Percentiles rank a stretch among this genome's conserved stretches.
Evolutionary conservation across 1,140 invertebrate species (phyloP).

Genomic region (Trichomalopsis sarcophagae): DNA sequence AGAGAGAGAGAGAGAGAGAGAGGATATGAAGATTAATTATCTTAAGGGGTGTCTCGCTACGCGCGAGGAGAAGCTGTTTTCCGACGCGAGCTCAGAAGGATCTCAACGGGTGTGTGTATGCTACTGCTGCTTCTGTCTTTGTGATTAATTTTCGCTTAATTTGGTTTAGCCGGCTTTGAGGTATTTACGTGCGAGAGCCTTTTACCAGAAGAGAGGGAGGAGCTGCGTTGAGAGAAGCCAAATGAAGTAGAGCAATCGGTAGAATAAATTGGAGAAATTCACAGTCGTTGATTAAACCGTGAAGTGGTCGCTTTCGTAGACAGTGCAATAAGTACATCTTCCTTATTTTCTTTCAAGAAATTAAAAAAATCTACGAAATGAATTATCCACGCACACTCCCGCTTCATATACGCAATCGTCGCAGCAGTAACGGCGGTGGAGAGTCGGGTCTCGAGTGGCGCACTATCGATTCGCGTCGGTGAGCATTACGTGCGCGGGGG

Average conservation of each 20-base stretch:
- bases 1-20: background rate
- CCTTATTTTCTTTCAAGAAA: background rate
- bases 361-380: background rate
- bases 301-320: too few species aligned
- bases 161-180: conserved; percentile 1
- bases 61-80: background rate
- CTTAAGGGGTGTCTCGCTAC: background rate
- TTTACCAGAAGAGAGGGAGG: too few species aligned
- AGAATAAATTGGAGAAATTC: too few species aligned
- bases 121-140: background rate
- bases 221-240: too few species aligned
- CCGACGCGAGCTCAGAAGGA: background rate
- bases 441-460: background rate
- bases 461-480: conserved; percentile 35
- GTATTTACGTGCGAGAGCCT: background rate
- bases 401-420: background rate
- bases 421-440: background rate
- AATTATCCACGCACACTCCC: too few species aligned
- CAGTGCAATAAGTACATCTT: too few species aligned
- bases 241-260: too few species aligned
- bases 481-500: conserved; percentile 22
- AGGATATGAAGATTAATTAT: conserved; percentile 46
- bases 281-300: too few species aligned
- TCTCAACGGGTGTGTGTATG: background rate
- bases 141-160: conserved; percentile 39